Conservation (phyloP, 1,140 invertebrate genomes). For the Bilobella aurantiaca region DNA sequence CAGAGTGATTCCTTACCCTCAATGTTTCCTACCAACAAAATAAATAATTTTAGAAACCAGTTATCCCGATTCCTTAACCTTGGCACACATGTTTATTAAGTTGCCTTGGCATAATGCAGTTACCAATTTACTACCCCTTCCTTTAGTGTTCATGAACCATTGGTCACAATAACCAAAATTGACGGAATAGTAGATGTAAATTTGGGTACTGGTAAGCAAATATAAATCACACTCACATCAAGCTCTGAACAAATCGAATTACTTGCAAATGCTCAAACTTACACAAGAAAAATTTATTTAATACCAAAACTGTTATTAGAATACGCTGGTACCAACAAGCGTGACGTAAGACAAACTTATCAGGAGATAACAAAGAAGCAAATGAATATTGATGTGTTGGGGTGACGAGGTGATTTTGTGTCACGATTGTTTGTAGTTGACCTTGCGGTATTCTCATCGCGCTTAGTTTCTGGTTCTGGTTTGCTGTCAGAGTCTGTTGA, state of each 20-base stretch:
- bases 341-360: background rate
- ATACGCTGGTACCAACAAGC: background rate
- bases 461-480: no score
- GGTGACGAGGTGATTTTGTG: no score
- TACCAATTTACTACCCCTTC: background rate
- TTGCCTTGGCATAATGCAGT: background rate
- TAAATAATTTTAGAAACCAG: slow-evolving; percentile 5
- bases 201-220: background rate
- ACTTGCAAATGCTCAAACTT: background rate
- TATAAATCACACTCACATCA: background rate
- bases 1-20: background rate
- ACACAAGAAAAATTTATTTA: background rate
- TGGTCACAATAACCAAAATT: background rate
- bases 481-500: no score
- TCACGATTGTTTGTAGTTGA: no score
- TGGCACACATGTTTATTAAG: background rate
- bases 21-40: background rate
- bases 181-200: background rate
- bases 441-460: no score
- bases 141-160: background rate
- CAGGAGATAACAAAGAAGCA: background rate
- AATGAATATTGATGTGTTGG: background rate
- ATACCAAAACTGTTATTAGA: background rate
- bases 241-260: background rate
- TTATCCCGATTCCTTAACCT: background rate